Evolutionary conservation across 2,113 vertebrate genomes (phyloP), one percentile per base, ranked within the genome.

Genomic region (Oxyura jamaicensis): DNA sequence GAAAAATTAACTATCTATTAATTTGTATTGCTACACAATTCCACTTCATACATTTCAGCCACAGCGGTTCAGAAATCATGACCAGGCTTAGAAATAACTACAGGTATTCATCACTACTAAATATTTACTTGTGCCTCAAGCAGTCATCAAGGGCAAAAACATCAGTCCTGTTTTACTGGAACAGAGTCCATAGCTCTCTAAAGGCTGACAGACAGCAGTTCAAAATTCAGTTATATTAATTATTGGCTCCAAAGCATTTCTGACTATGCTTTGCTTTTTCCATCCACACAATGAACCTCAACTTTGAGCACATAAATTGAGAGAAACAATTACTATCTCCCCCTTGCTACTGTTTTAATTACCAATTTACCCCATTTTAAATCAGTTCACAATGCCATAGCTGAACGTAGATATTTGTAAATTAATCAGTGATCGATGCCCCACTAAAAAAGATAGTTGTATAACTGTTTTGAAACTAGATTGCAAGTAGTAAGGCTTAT

Each of bases 401-500:
- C n/a, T 78, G 36, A 67, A 35, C 0, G 0, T 8, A 11, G 15
- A 3, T 7, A 3, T 42, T 80, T 83, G 36, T 14, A 58, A 79
- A 66, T 19, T n/a, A 18, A 63, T 21, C 33, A 28, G 3, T 1
- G 0, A 33, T 36, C 36, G 18, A 2, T 18, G 5, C 2, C 14
- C 13, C 21, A 48, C 0, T 13, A 58, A 69, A 75, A 75, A 55
- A 6, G 0, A 10, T 2, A 3, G 11, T 25, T 44, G 10, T 42
- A 10, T 2, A 3, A 9, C 21, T 44, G 10, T 42, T 69, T 71
- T 67, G 16, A 71, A 75, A 48, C 16, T 56, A 3, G 1, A 41
- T 55, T 26, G 16, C 5, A 29, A 35, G 18, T 67, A 1, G 1
- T 29, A 68, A 65, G 4, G 31, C 5, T 55, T 22, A 18, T 13